Evolutionary conservation across 2,888 invertebrate genomes (phyloP).

Genomic region (Sesamia inferens): DNA sequence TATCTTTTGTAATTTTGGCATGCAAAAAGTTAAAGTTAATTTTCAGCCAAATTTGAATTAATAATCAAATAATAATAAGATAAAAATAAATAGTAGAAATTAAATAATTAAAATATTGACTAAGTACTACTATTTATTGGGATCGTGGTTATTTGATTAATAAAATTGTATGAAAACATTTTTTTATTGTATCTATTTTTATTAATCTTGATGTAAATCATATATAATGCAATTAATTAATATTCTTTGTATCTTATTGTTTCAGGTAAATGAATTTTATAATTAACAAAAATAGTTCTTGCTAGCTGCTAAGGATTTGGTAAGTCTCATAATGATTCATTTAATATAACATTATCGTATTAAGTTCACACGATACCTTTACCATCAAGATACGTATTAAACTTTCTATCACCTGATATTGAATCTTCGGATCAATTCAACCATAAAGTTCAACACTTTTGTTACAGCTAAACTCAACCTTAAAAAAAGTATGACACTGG

Average conservation of each 20-base stretch:
- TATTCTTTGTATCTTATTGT: constrained; percentile 32
- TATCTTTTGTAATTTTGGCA: no score
- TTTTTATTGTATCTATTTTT: neutral
- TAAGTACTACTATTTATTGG: no score
- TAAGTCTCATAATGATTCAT: constrained; percentile 30
- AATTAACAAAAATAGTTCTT: neutral
- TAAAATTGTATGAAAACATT: no score
- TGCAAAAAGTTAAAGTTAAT: no score
- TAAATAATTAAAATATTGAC: no score
- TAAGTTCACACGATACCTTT: constrained; percentile 15
- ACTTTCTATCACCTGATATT: constrained; percentile 53
- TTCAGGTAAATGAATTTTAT: constrained; percentile 57
- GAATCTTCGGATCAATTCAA: constrained; percentile 72
- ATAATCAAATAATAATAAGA: no score
- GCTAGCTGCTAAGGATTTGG: constrained; percentile 12
- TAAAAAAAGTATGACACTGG: constrained; percentile 75
- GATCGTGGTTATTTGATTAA: no score
- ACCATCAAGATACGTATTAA: constrained; percentile 32
- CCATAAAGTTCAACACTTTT: constrained; percentile 82
- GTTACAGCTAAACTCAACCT: constrained; percentile 69
- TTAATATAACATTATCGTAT: neutral
- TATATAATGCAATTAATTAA: neutral
- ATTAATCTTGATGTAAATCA: neutral
- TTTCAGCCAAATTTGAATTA: no score
- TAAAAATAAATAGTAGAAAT: no score